Percentiles rank a stretch among this genome's conserved stretches.
Evolutionary conservation across 2,888 invertebrate genomes (phyloP).

Genomic region (Agrochola lychnidis): DNA sequence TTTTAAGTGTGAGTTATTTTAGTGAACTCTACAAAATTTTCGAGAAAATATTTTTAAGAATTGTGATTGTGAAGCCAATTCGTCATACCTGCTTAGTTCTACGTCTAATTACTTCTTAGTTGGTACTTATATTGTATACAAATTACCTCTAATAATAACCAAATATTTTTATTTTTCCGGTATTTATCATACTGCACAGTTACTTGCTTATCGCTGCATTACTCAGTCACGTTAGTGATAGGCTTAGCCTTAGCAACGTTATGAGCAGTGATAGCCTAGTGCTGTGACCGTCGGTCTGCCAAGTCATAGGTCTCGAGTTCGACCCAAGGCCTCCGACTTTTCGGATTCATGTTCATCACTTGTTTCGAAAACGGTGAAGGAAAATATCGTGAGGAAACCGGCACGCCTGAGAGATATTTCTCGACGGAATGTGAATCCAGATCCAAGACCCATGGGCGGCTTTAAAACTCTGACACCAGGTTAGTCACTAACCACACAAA

Average conservation of each 20-base stretch:
- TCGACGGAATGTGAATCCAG: too few species aligned
- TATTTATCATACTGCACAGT: conserved; percentile 18
- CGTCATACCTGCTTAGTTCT: neutral
- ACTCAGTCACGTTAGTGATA: conserved; percentile 11
- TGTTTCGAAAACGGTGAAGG: too few species aligned
- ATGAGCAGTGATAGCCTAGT: too few species aligned
- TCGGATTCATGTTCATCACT: too few species aligned
- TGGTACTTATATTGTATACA: neutral
- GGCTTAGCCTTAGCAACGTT: conserved; percentile 28
- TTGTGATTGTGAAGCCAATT: neutral
- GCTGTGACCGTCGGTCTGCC: too few species aligned
- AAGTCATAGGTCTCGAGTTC: too few species aligned
- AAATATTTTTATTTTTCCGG: conserved; percentile 17
- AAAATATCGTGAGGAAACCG: too few species aligned
- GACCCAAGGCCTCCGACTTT: too few species aligned
- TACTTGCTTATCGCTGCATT: conserved; percentile 38
- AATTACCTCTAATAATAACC: neutral
- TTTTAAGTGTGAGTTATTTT: neutral
- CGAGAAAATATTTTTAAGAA: neutral
- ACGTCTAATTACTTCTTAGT: conserved; percentile 18
- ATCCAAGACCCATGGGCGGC: too few species aligned
- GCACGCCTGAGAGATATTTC: too few species aligned
- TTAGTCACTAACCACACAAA: too few species aligned
- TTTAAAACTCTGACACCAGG: too few species aligned
- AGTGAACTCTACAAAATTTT: neutral